Conservation (phyloP, 2,888 invertebrate species). For the Zootermopsis nevadensis region DNA sequence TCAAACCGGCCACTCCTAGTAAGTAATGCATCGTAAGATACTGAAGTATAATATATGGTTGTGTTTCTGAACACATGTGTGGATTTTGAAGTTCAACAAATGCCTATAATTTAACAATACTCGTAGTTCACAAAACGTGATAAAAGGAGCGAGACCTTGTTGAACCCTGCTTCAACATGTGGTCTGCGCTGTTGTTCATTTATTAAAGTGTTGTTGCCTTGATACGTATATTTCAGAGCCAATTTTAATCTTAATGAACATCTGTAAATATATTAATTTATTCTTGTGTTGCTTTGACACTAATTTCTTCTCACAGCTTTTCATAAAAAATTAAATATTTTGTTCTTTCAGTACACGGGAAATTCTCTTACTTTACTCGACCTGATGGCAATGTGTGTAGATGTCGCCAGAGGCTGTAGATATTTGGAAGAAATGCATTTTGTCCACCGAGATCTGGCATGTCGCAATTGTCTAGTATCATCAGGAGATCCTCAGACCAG, state of each 20-base stretch:
- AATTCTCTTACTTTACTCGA: slow-evolving; percentile 83
- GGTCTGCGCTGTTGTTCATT: too few species aligned
- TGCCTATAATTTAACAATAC: too few species aligned
- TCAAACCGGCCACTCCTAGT: slow-evolving; percentile 82
- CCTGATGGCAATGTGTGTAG: slow-evolving; percentile 91
- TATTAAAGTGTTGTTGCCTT: too few species aligned
- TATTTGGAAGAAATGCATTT: slow-evolving; percentile 98
- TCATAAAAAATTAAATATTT: slow-evolving; percentile 28
- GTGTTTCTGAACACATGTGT: too few species aligned
- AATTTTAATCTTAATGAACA: too few species aligned
- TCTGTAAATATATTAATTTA: neutral
- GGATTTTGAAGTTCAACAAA: too few species aligned
- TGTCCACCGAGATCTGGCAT: slow-evolving; percentile 96
- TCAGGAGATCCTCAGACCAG: slow-evolving; percentile 73
- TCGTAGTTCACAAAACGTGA: too few species aligned
- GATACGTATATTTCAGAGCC: too few species aligned
- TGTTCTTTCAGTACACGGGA: slow-evolving; percentile 67
- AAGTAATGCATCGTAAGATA: slow-evolving; percentile 57
- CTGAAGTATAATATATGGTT: neutral
- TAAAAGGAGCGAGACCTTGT: too few species aligned
- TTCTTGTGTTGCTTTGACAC: neutral
- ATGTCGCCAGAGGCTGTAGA: slow-evolving; percentile 94
- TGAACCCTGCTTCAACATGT: too few species aligned
- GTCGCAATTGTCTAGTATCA: slow-evolving; percentile 94
- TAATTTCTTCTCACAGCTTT: slow-evolving; percentile 9